Base-by-base conservation (phyloP, 2,888 invertebrate genomes). In the Rotaria socialis region DNA sequence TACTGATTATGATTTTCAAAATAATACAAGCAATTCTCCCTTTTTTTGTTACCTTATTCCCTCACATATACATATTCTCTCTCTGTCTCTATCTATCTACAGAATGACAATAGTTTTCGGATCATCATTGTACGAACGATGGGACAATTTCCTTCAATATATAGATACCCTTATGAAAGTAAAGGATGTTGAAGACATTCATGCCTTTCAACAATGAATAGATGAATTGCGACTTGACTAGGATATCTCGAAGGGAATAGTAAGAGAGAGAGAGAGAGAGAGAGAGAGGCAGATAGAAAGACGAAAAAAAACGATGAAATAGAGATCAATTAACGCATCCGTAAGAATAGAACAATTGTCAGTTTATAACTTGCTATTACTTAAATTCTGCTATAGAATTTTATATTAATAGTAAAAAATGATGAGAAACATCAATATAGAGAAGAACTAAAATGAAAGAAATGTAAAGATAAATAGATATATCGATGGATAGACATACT, bases 291-390 rank as follows among this genome's bases (percentile, higher is more conserved):
- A 60, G n/a, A n/a, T 27, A 60, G 4, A 60, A 27, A 35, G 27
- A 60, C 8, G 52, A 52, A 52, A 52, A 52, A 52, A 67, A 67
- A 16, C 27, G 35, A 67, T 27, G 27, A 67, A 27, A 67, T 67
- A 35, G 67, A 67, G 35, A 27, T 67, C 67, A 67, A 67, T 67
- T 67, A 35, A 67, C 35, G 35, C 67, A 67, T 67, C 67, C 35
- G 35, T 67, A 67, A 35, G 2, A 2, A 35, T 67, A 3, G 27
- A 67, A 67, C 35, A 35, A 67, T 67, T 67, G 67, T 67, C 67
- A 67, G 27, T 35, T 35, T 67, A 67, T 35, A 67, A 16, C 67
- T 56, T 6, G 35, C 27, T 35, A 27, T 35, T 27, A 10, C 35
- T 67, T 4, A 19, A 1, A 67, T 35, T 67, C 16, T 67, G 2